These are phyloP conservation scores for Allacma fusca DNA, from an alignment of 2,888 invertebrate genomes.

Conservation along the genomic window DNA sequence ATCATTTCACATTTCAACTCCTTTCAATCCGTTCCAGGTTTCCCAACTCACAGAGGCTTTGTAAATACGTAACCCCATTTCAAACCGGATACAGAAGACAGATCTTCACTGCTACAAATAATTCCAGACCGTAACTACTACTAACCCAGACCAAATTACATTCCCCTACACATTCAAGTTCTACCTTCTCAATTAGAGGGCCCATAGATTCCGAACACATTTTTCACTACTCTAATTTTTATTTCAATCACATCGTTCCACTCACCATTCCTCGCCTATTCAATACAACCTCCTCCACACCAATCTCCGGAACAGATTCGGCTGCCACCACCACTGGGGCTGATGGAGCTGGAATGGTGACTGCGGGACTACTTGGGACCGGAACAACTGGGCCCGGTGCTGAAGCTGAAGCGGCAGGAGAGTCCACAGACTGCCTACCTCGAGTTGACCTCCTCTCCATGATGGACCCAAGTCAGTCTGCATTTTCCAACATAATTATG, in stretches of 20 bases:
- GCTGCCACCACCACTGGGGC: background rate
- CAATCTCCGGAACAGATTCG: slow-evolving; percentile 36
- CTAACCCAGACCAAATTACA: too few relatives aligned
- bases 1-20: background rate
- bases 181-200: too few relatives aligned
- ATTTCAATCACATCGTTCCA: background rate
- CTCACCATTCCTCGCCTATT: slow-evolving; percentile 81
- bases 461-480: background rate
- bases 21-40: too few relatives aligned
- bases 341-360: background rate
- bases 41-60: background rate
- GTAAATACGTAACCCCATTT: too few relatives aligned
- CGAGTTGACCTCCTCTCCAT: slow-evolving; percentile 52
- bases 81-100: too few relatives aligned
- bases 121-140: too few relatives aligned
- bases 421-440: slow-evolving; percentile 43
- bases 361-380: slow-evolving; percentile 8
- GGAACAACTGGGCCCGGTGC: slow-evolving; percentile 13
- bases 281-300: slow-evolving; percentile 72
- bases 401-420: slow-evolving; percentile 13
- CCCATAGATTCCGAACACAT: too few relatives aligned
- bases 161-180: too few relatives aligned
- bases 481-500: background rate
- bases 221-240: background rate
- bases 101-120: too few relatives aligned